These are phyloP conservation scores for Alviniconcha marisindica DNA, from an alignment of 1,140 invertebrate genomes.

Conservation along the genomic window DNA sequence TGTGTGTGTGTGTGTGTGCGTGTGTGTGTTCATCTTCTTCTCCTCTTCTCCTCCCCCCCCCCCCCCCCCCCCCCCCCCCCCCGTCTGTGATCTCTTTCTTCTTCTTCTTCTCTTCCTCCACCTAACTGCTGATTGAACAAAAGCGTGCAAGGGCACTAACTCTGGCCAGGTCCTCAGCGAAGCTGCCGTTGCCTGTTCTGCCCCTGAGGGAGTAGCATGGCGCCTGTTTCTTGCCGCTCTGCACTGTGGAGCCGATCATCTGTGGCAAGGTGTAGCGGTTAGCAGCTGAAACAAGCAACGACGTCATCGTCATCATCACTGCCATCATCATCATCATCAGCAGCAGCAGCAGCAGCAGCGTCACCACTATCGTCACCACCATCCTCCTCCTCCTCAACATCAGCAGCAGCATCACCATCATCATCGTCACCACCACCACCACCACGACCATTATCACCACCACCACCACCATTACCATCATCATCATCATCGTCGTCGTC, in stretches of 20 bases:
- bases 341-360: too few species aligned
- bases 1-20: too few species aligned
- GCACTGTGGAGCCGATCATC: conserved; percentile 82
- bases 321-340: too few species aligned
- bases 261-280: conserved; percentile 91
- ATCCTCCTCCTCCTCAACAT: too few species aligned
- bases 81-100: too few species aligned
- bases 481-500: conserved; percentile 41
- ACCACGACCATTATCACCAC: conserved; percentile 4
- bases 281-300: conserved; percentile 80
- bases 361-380: too few species aligned
- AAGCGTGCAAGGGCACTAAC: conserved; percentile 18
- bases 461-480: conserved; percentile 27
- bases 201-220: conserved; percentile 88
- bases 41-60: too few species aligned
- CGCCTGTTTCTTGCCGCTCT: conserved; percentile 82
- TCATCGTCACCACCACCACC: conserved; percentile 21
- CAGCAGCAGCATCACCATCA: too few species aligned
- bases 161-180: conserved; percentile 50
- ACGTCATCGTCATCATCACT: background rate
- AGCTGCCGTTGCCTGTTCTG: conserved; percentile 78
- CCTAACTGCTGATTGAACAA: too few species aligned
- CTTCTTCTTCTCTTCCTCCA: too few species aligned
- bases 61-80: too few species aligned
- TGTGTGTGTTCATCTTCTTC: too few species aligned